Conservation (phyloP, 1,140 invertebrate species). For the Halictus rubicundus region DNA sequence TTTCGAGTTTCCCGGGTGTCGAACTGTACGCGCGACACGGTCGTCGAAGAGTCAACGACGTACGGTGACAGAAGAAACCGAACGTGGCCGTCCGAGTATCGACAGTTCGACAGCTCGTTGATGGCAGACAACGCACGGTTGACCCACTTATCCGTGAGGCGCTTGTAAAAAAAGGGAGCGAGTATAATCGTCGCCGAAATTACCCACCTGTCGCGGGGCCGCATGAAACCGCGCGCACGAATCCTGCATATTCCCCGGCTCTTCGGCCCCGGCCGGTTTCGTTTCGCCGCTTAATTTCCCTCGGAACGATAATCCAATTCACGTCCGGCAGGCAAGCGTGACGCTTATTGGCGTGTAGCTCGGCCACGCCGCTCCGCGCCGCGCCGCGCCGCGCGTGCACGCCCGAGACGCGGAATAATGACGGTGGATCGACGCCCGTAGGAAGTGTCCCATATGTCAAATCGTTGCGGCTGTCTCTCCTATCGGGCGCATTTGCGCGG, state of each 20-base stretch:
- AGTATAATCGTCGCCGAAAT: background rate
- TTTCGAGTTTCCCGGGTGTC: no score
- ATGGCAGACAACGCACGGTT: no score
- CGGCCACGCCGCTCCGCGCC: background rate
- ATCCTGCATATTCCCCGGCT: background rate
- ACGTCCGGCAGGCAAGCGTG: slow-evolving; percentile 29
- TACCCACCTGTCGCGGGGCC: background rate
- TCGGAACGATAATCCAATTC: slow-evolving; percentile 34
- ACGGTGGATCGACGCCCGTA: slow-evolving; percentile 35
- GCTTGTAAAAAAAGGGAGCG: background rate
- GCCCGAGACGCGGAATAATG: slow-evolving; percentile 30
- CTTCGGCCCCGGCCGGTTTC: background rate
- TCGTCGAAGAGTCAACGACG: no score
- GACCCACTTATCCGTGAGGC: no score
- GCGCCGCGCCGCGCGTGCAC: slow-evolving; percentile 1
- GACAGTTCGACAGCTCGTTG: no score
- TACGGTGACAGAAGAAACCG: no score
- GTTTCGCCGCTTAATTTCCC: slow-evolving; percentile 20
- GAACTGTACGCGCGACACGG: no score
- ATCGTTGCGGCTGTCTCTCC: slow-evolving; percentile 20
- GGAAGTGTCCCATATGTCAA: slow-evolving; percentile 45
- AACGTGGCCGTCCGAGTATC: no score
- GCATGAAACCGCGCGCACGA: background rate
- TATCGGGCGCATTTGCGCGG: no score
- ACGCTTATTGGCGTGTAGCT: slow-evolving; percentile 35